Percentiles rank a stretch among this genome's conserved stretches.
Conservation (phyloP, 2,113 vertebrate genomes). For the Hymenochirus boettgeri region DNA sequence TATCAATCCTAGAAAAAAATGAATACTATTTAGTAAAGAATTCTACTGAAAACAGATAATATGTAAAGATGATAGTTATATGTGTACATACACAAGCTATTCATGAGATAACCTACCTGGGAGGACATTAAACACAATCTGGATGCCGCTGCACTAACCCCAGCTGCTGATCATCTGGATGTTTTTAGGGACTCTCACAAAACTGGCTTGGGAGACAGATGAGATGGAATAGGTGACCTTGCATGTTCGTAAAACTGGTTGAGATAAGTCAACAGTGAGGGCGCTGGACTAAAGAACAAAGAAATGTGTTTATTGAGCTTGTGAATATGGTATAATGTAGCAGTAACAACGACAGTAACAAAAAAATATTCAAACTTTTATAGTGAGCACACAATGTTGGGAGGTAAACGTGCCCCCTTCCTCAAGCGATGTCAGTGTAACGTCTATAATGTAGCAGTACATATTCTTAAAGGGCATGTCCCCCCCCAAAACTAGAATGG, state of each 20-base stretch:
- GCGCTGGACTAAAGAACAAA: constrained; percentile 34
- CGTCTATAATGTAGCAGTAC: too few relatives aligned
- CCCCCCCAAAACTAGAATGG: too few relatives aligned
- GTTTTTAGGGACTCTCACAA: constrained; percentile 76
- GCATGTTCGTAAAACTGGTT: constrained; percentile 68
- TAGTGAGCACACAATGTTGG: too few relatives aligned
- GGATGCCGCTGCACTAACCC: constrained; percentile 80
- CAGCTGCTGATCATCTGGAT: constrained; percentile 54
- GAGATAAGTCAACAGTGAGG: constrained; percentile 42
- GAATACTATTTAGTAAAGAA: background rate
- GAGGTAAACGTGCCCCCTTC: too few relatives aligned
- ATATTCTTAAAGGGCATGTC: too few relatives aligned
- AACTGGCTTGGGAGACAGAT: constrained; percentile 59
- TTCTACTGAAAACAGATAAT: background rate
- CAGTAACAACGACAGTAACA: too few relatives aligned
- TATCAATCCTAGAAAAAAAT: constrained; percentile 65
- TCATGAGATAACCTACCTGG: constrained; percentile 62
- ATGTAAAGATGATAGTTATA: too few relatives aligned
- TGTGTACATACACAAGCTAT: too few relatives aligned
- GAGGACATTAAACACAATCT: constrained; percentile 74
- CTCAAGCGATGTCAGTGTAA: too few relatives aligned
- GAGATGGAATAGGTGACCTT: constrained; percentile 54
- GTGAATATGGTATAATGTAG: too few relatives aligned
- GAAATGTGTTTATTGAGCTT: too few relatives aligned
- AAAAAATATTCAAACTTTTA: too few relatives aligned